Evolutionary conservation across 2,797 vertebrate genomes (phyloP), one percentile per base, ranked within the genome.

Genomic region (Chelidonichthys spinosus): DNA sequence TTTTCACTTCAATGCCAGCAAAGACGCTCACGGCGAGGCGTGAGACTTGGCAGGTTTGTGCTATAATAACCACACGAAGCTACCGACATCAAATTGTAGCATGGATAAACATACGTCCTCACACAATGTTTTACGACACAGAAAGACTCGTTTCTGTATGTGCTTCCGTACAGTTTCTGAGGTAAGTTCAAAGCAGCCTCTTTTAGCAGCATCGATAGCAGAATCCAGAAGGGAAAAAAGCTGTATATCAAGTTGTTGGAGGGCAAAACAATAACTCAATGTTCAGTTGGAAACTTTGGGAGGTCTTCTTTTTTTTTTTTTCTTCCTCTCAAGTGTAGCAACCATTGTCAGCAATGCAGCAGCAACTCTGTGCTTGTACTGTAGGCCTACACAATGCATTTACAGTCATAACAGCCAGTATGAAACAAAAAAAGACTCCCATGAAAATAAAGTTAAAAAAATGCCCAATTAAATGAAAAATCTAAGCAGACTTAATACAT

Each of bases 11-110:
- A 11, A 42, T 36, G 15, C n/a, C 36, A 25, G 25, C 8, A 44
- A 52, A 43, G 39, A 44, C 37, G 50, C 18, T 55, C 0, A 2
- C 17, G 7, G 2, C 11, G 15, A 65, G 54, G 56, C 32, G 2
- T 72, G 14, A 63, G 14, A 49, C 4, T 39, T 75, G 7, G 18
- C 49, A 65, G 50, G 36, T 44, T 25, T 66, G 49, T 59, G 15
- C 58, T 44, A 39, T 14, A 42, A 7, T 14, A 32, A 61, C 6
- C 47, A 61, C 32, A 32, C 3, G 11, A 50, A 36, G 58, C 25
- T 7, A 63, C 25, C 15, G 6, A 36, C 6, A 46, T 50, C 49
- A 25, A 25, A 11, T 11, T 5, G 25, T 25, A 25, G 49, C n/a
- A 17, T n/a, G 3, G 7, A 8, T 62, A 42, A 50, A 13, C 7